These are phyloP conservation scores for Oasisia sp. DNA, from an alignment of 2,888 invertebrate genomes.

Conservation along the genomic window DNA sequence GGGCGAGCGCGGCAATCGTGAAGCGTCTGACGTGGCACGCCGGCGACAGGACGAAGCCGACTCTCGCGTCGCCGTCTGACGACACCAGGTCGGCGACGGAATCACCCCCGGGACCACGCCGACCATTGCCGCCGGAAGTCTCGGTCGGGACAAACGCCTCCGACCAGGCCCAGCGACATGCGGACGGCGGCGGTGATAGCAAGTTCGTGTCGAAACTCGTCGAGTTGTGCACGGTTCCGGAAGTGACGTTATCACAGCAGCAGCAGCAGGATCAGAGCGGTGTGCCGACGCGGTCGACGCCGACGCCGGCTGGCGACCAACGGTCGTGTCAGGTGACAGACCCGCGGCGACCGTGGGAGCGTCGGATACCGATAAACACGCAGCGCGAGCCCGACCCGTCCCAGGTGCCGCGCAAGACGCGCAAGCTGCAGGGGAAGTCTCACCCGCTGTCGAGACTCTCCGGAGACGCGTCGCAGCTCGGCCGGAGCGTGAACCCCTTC, in stretches of 20 bases:
- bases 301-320: neutral
- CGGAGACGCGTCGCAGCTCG: neutral
- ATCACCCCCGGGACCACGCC: neutral
- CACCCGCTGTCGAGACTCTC: slow-evolving; percentile 14
- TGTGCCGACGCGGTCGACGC: neutral
- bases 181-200: neutral
- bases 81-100: neutral
- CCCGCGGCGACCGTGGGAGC: neutral
- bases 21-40: neutral
- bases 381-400: slow-evolving; percentile 14
- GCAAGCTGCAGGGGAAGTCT: slow-evolving; percentile 14
- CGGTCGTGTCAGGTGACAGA: neutral
- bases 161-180: neutral
- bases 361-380: neutral
- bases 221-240: neutral
- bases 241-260: neutral
- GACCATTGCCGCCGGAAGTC: neutral
- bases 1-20: neutral
- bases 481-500: neutral
- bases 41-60: neutral
- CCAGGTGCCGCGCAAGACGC: neutral
- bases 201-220: neutral
- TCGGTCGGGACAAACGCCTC: neutral
- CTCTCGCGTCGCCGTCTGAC: neutral
- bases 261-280: neutral